Percentiles rank a stretch among this genome's conserved stretches.
Conservation (phyloP, 2,113 vertebrate species). For the Marmota monax region DNA sequence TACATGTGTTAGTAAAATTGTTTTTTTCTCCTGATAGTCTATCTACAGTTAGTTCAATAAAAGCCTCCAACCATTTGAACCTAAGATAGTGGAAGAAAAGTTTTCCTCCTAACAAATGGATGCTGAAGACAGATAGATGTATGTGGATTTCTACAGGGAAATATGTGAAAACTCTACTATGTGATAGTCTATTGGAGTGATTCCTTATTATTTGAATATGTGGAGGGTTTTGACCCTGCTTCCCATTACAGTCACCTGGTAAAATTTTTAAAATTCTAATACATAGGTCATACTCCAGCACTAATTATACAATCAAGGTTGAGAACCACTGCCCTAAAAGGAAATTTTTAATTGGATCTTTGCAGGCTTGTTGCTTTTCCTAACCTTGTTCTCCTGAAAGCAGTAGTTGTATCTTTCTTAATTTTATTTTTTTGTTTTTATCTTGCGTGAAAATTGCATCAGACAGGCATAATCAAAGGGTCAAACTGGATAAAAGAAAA, state of each 20-base stretch:
- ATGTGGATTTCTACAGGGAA: conserved; percentile 6
- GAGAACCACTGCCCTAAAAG: background rate
- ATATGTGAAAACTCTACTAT: background rate
- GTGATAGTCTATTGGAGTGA: background rate
- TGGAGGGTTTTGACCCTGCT: background rate
- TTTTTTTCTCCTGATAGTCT: background rate
- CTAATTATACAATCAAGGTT: background rate
- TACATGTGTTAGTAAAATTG: background rate
- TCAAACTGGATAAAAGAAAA: conserved; percentile 48
- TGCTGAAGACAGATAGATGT: background rate
- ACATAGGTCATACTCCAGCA: background rate
- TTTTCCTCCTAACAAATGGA: background rate
- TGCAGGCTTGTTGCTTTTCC: background rate
- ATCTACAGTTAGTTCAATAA: background rate
- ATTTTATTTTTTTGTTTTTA: background rate
- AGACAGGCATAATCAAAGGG: background rate
- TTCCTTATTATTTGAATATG: background rate
- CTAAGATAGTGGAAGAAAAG: background rate
- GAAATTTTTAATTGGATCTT: background rate
- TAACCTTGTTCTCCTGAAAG: background rate
- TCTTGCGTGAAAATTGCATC: conserved; percentile 13
- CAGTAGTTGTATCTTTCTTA: background rate
- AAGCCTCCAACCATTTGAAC: background rate
- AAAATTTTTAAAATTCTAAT: background rate
- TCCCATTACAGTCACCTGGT: background rate